Conservation (phyloP, 2,113 vertebrate genomes). For the Chrysemys picta region DNA sequence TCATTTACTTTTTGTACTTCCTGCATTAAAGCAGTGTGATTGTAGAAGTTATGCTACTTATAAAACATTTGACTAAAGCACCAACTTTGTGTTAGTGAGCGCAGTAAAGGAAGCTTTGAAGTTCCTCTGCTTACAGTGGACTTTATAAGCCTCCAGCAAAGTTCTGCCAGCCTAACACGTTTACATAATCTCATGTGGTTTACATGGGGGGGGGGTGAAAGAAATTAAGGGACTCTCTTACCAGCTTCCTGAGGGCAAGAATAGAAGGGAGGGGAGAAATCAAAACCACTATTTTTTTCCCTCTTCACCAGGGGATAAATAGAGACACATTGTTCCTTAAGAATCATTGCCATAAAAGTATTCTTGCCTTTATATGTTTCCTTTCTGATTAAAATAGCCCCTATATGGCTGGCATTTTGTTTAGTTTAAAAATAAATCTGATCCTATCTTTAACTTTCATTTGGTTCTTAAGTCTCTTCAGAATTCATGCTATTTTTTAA, state of each 20-base stretch:
- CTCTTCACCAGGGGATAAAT: conserved; percentile 24
- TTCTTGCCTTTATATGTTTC: conserved; percentile 8
- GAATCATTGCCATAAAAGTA: conserved; percentile 22
- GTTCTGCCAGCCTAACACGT: conserved; percentile 8
- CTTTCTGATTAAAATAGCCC: conserved; percentile 29
- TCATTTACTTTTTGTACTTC: conserved; percentile 10
- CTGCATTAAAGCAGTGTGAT: background rate
- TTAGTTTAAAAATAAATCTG: conserved; percentile 33
- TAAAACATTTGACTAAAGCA: conserved; percentile 21
- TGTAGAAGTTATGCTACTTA: conserved; percentile 15
- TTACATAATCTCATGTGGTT: conserved; percentile 43
- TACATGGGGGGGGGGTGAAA: background rate
- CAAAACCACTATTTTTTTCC: conserved; percentile 13
- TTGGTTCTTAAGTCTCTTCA: conserved; percentile 38
- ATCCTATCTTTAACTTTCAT: conserved; percentile 32
- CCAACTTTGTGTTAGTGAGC: conserved; percentile 13
- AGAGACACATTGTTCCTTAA: conserved; percentile 11
- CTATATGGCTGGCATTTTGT: background rate
- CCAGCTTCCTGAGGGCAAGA: conserved; percentile 46
- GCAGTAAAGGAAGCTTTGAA: conserved; percentile 55
- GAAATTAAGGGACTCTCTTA: background rate
- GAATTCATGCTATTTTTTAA: conserved; percentile 18
- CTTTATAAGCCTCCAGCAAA: conserved; percentile 41
- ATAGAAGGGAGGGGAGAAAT: background rate
- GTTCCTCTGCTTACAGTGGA: conserved; percentile 23